phyloP scores from a whole-genome alignment of 2,113 vertebrate genomes.

The Nannospalax galili region DNA sequence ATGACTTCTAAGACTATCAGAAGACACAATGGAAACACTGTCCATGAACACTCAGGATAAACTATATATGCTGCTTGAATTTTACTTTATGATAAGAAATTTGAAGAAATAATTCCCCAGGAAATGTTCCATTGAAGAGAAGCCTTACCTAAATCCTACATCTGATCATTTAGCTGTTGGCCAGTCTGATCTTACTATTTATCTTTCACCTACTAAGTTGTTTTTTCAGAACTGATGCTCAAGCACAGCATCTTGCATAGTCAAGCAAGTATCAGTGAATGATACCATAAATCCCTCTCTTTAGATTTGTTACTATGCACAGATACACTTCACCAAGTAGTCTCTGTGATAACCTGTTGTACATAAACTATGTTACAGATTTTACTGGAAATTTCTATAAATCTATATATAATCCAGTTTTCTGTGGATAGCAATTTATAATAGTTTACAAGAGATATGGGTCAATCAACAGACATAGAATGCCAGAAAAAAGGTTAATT shows the following conservation, averaged over 20 bases:
- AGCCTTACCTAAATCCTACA: neutral
- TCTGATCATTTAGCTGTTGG: neutral
- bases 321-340: neutral
- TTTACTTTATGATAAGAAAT: neutral
- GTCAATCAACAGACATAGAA: conserved; percentile 16
- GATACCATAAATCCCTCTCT: too few relatives aligned
- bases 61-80: neutral
- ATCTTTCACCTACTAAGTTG: neutral
- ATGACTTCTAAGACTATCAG: neutral
- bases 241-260: neutral
- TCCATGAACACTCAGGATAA: neutral
- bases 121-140: neutral
- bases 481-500: neutral
- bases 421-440: conserved; percentile 36
- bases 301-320: neutral
- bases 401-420: neutral
- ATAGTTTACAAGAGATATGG: neutral
- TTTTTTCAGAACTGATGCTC: too few relatives aligned
- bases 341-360: neutral
- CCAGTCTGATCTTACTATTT: neutral
- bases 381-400: conserved; percentile 30
- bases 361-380: conserved; percentile 3
- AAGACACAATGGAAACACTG: neutral
- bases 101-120: neutral
- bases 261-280: neutral